phyloP scores from a whole-genome alignment of 2,797 vertebrate species.

The Sebastes nivosus region DNA sequence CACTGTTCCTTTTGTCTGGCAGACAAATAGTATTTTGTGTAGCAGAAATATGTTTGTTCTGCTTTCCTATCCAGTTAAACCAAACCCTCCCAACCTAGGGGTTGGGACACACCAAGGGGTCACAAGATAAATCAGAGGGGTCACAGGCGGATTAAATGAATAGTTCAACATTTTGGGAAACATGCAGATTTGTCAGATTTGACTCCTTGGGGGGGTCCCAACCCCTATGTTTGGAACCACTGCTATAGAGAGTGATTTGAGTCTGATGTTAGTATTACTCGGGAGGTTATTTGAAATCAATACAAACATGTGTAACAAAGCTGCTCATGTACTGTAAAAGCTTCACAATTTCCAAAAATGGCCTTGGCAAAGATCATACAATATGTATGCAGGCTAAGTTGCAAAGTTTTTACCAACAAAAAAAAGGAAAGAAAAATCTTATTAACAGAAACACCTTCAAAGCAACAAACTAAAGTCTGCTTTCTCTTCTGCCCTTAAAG shows the following conservation, averaged over 20 bases:
- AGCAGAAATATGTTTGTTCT: too few relatives aligned
- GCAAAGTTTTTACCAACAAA: conserved; percentile 20
- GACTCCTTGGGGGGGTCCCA: background rate
- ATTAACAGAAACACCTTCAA: conserved; percentile 35
- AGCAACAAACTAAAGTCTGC: background rate
- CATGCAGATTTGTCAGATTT: background rate
- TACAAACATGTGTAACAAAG: conserved; percentile 56
- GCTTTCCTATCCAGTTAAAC: too few relatives aligned
- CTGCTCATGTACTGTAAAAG: conserved; percentile 72
- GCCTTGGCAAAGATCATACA: conserved; percentile 69
- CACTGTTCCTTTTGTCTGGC: too few relatives aligned
- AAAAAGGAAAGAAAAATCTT: background rate
- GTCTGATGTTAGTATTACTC: conserved; percentile 6
- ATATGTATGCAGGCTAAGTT: conserved; percentile 65
- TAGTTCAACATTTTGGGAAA: too few relatives aligned
- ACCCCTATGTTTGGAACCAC: too few relatives aligned
- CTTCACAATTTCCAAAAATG: conserved; percentile 62
- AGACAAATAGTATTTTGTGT: too few relatives aligned
- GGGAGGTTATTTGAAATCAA: conserved; percentile 56
- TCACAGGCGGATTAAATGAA: too few relatives aligned
- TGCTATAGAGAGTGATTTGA: background rate
- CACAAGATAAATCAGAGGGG: too few relatives aligned
- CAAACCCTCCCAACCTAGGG: too few relatives aligned
- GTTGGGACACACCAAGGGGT: too few relatives aligned
- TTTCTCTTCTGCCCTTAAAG: background rate